phyloP scores from a whole-genome alignment of 2,113 vertebrate species.

The Tympanuchus pallidicinctus region DNA sequence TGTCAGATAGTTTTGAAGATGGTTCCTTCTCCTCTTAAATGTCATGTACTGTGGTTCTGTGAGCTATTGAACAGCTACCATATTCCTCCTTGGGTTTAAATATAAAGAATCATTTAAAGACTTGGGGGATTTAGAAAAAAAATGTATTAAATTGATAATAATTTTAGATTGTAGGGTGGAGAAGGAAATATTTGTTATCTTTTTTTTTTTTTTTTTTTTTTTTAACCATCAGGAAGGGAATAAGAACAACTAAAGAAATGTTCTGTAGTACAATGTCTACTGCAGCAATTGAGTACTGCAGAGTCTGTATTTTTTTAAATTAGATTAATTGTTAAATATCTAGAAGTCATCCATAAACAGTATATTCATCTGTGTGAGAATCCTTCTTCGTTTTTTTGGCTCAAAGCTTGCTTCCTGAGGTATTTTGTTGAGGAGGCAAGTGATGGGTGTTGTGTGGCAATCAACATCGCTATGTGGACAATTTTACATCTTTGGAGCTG shows the following conservation, averaged over 20 bases:
- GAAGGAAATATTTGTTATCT: not conserved
- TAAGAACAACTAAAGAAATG: not conserved
- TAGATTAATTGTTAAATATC: not conserved
- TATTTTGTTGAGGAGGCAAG: too few species aligned
- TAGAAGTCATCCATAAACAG: not conserved
- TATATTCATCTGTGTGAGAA: not conserved
- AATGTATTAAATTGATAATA: not conserved
- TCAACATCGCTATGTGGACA: too few species aligned
- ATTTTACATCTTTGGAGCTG: too few species aligned
- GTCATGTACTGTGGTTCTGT: not conserved
- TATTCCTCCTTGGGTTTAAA: not conserved
- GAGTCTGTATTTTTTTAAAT: not conserved
- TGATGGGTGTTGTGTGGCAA: too few species aligned
- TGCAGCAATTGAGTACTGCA: not conserved
- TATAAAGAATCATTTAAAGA: not conserved
- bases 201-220: too few species aligned
- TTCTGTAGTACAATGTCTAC: not conserved
- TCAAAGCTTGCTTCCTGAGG: too few species aligned
- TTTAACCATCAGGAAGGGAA: not conserved
- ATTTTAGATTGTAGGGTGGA: not conserved
- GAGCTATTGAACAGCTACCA: constrained; percentile 6
- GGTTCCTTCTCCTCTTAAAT: not conserved
- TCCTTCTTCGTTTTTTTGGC: too few species aligned
- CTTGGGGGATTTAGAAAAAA: not conserved
- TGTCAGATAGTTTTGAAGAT: not conserved